Percentiles rank a stretch among this genome's conserved stretches.
These are phyloP conservation scores for Scortum barcoo DNA, from an alignment of 2,113 vertebrate genomes.

Conservation along the genomic window DNA sequence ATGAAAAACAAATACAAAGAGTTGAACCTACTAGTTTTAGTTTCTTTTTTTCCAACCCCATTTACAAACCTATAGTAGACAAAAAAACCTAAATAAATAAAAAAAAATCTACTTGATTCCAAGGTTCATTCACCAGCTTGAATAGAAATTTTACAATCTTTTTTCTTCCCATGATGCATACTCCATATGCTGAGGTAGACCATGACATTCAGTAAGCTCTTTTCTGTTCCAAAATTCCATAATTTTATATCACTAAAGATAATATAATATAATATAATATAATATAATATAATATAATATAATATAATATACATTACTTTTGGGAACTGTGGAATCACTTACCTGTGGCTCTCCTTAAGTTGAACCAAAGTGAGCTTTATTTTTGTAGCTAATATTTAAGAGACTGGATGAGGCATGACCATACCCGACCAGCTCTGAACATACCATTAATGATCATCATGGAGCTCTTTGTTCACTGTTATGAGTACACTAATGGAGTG, in stretches of 20 bases:
- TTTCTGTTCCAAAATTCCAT: not conserved
- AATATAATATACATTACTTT: slow-evolving; percentile 4
- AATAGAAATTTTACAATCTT: not conserved
- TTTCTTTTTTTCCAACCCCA: not conserved
- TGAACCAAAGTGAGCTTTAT: slow-evolving; percentile 20
- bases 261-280: slow-evolving; percentile 7
- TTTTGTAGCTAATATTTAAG: slow-evolving; percentile 34
- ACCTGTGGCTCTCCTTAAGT: slow-evolving; percentile 14
- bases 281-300: slow-evolving; percentile 37
- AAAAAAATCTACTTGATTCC: not conserved
- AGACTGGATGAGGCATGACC: slow-evolving; percentile 59
- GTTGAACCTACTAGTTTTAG: not conserved
- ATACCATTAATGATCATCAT: slow-evolving; percentile 79
- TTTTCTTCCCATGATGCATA: not conserved
- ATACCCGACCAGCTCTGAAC: slow-evolving; percentile 54
- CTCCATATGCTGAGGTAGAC: not conserved
- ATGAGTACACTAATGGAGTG: slow-evolving; percentile 81
- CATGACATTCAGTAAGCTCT: not conserved
- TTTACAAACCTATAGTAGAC: not conserved
- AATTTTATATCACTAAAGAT: not conserved
- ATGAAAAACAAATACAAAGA: not conserved
- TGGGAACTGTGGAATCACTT: not conserved
- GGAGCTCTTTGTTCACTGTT: slow-evolving; percentile 77
- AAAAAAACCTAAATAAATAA: not conserved
- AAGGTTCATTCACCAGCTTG: not conserved